These are phyloP conservation scores for Sycobia sp. DNA, from an alignment of 1,140 invertebrate genomes.

Conservation along the genomic window DNA sequence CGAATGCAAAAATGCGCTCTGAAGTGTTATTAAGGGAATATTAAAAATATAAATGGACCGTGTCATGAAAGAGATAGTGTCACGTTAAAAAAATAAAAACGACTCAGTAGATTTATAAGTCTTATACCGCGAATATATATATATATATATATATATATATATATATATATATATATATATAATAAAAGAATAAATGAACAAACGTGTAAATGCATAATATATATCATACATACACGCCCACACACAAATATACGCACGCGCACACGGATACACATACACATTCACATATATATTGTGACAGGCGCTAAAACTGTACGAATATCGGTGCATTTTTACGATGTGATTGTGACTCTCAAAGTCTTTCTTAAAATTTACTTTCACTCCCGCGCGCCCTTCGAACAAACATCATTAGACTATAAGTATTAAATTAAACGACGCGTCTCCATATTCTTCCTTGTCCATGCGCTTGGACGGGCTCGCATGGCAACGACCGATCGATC, in stretches of 20 bases:
- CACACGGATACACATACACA: too few relatives aligned
- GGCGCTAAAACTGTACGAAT: conserved; percentile 41
- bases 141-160: too few relatives aligned
- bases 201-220: conserved; percentile 43
- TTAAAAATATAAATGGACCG: conserved; percentile 40
- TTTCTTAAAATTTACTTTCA: conserved; percentile 36
- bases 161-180: too few relatives aligned
- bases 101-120: conserved; percentile 55
- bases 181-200: conserved; percentile 25
- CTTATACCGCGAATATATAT: conserved; percentile 35
- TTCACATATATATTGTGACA: conserved; percentile 30
- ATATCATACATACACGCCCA: too few relatives aligned
- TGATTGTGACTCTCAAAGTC: conserved; percentile 50
- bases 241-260: too few relatives aligned
- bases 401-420: not conserved
- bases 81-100: conserved; percentile 49
- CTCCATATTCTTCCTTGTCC: not conserved
- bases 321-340: conserved; percentile 43
- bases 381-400: not conserved
- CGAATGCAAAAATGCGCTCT: conserved; percentile 30
- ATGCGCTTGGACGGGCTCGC: too few relatives aligned
- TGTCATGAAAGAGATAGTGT: conserved; percentile 50
- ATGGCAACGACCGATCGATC: not conserved
- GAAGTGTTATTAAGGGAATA: conserved; percentile 21
- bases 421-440: not conserved